Percentiles rank a stretch among this genome's conserved stretches.
Conservation (phyloP, 2,113 vertebrate genomes). For the Zapornia atra region DNA sequence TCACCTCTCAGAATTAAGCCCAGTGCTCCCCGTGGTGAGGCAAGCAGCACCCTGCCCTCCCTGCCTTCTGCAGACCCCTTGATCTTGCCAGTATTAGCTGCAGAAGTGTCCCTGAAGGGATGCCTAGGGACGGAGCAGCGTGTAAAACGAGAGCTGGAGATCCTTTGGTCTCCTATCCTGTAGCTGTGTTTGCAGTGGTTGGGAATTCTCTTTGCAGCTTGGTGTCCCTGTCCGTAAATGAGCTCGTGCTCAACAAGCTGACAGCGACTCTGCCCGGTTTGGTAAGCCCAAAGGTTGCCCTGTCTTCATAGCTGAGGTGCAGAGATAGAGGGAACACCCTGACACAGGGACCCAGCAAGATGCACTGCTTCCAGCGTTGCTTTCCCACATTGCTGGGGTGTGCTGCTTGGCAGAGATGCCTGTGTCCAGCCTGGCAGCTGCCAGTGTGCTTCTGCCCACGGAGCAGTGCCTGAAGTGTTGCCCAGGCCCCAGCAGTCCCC, state of each 20-base stretch:
- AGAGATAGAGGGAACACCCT: background rate
- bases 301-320: background rate
- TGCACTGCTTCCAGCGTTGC: rapidly evolving
- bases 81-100: rapidly evolving
- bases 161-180: background rate
- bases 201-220: background rate
- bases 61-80: background rate
- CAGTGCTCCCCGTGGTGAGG: rapidly evolving
- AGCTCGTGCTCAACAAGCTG: slow-evolving; percentile 7
- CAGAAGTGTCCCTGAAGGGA: background rate
- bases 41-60: background rate
- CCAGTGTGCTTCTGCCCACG: rapidly evolving
- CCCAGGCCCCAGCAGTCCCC: background rate
- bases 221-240: background rate
- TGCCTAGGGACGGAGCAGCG: rapidly evolving
- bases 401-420: background rate
- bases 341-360: background rate
- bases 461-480: rapidly evolving
- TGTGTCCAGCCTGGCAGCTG: background rate
- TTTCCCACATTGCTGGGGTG: rapidly evolving
- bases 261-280: background rate
- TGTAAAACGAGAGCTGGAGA: background rate
- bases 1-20: background rate
- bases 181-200: background rate
- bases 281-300: background rate